These are phyloP conservation scores for Lumbricus terrestris DNA, from an alignment of 2,888 invertebrate genomes.

Conservation along the genomic window DNA sequence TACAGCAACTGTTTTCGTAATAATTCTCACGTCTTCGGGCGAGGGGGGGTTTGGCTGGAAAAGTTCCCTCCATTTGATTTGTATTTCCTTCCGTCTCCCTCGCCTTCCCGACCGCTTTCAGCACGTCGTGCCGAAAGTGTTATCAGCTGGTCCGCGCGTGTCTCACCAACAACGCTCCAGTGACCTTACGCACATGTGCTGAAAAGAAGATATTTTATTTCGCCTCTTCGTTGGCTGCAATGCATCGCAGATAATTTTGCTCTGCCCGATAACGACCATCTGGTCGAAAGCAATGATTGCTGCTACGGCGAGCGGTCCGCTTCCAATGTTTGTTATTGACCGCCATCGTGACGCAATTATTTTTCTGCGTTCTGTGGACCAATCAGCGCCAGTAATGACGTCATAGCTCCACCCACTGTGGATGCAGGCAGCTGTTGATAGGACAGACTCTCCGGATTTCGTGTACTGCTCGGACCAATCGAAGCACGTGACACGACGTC, in stretches of 20 bases:
- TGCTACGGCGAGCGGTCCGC: not conserved
- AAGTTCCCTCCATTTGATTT: not conserved
- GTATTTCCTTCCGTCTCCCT: not conserved
- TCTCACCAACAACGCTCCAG: not conserved
- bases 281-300: not conserved
- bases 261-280: not conserved
- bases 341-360: not conserved
- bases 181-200: not conserved
- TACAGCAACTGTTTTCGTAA: not conserved
- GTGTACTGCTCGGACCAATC: not conserved
- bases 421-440: not conserved
- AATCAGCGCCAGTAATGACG: not conserved
- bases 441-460: not conserved
- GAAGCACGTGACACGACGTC: not conserved
- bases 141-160: not conserved
- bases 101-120: not conserved
- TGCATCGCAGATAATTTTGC: not conserved
- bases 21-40: not conserved
- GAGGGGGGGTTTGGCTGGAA: not conserved
- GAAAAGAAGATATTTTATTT: not conserved
- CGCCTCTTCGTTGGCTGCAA: not conserved
- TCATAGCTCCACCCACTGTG: conserved; percentile 3
- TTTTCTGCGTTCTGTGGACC: not conserved
- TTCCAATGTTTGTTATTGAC: not conserved
- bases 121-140: not conserved